Percentiles rank a stretch among this genome's conserved stretches.
phyloP scores from a whole-genome alignment of 2,888 invertebrate species.

The Megastigmus dorsalis region DNA sequence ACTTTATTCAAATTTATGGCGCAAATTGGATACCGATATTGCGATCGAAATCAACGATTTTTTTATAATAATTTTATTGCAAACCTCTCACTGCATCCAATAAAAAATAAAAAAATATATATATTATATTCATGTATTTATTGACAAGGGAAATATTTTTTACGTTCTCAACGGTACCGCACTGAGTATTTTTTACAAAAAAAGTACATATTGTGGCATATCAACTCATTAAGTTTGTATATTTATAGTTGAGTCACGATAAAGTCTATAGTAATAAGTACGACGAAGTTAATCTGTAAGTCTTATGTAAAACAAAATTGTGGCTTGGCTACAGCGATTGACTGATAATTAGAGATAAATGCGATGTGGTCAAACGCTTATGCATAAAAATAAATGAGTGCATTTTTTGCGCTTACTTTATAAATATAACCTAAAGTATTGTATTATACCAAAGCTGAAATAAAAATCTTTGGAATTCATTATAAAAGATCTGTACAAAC shows the following conservation, averaged over 20 bases:
- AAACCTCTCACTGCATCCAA: neutral
- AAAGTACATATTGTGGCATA: conserved; percentile 28
- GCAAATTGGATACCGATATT: neutral
- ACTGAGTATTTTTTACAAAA: conserved; percentile 23
- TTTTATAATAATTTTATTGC: neutral
- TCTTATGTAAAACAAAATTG: conserved; percentile 2
- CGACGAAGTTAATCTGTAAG: neutral
- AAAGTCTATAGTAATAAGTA: conserved; percentile 2
- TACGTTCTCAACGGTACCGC: neutral
- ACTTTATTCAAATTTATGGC: neutral
- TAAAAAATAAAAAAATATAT: conserved; percentile 16
- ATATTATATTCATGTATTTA: neutral
- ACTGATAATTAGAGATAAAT: conserved; percentile 11
- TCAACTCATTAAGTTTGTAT: conserved; percentile 37
- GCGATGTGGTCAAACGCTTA: neutral
- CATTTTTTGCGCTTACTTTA: conserved; percentile 27
- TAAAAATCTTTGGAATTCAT: conserved; percentile 46
- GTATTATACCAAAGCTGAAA: conserved; percentile 52
- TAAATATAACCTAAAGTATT: conserved; percentile 45
- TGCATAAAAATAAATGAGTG: neutral
- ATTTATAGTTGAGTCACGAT: conserved; percentile 6
- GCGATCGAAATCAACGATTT: neutral
- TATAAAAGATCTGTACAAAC: neutral
- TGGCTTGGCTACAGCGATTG: neutral
- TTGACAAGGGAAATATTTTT: neutral